phyloP scores from a whole-genome alignment of 2,888 invertebrate genomes.

The Diplazon laetatorius region DNA sequence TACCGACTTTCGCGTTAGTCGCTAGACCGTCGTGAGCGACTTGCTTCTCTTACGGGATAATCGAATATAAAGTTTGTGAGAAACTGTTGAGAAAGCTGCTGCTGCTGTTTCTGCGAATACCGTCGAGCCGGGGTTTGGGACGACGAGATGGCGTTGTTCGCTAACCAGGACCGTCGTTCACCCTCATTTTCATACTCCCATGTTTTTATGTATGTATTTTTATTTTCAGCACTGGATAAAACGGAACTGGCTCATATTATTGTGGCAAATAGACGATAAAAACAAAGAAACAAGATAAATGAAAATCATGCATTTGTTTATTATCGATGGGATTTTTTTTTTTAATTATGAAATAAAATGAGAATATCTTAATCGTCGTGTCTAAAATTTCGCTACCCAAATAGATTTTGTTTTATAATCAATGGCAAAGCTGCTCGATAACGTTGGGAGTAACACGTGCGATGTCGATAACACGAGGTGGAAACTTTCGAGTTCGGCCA shows the following conservation, averaged over 20 bases:
- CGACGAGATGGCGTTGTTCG: constrained; percentile 5
- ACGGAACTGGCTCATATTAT: too few species aligned
- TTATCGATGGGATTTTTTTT: background rate
- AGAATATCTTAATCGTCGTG: background rate
- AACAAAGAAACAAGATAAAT: background rate
- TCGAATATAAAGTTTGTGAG: constrained; percentile 67
- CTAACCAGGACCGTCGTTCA: background rate
- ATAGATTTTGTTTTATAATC: background rate
- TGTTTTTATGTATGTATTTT: background rate
- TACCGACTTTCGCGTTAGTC: constrained; percentile 75
- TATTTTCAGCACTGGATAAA: background rate
- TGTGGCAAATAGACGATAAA: too few species aligned
- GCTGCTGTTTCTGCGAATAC: constrained; percentile 20
- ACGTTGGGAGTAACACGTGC: constrained; percentile 27
- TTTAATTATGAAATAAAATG: constrained; percentile 17
- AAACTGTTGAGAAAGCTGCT: constrained; percentile 54
- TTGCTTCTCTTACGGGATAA: constrained; percentile 58
- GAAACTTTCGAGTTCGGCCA: constrained; percentile 38
- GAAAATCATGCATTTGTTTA: constrained; percentile 26
- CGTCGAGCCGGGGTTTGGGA: constrained; percentile 18
- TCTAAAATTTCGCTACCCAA: background rate
- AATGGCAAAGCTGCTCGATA: constrained; percentile 29
- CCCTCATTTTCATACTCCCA: constrained; percentile 1
- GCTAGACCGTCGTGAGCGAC: constrained; percentile 37
- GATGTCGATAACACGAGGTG: constrained; percentile 56